A percentile compares a stretch with the other conserved stretches of the same genome.
Conservation (phyloP, 2,797 vertebrate genomes). For the Lagorchestes hirsutus region DNA sequence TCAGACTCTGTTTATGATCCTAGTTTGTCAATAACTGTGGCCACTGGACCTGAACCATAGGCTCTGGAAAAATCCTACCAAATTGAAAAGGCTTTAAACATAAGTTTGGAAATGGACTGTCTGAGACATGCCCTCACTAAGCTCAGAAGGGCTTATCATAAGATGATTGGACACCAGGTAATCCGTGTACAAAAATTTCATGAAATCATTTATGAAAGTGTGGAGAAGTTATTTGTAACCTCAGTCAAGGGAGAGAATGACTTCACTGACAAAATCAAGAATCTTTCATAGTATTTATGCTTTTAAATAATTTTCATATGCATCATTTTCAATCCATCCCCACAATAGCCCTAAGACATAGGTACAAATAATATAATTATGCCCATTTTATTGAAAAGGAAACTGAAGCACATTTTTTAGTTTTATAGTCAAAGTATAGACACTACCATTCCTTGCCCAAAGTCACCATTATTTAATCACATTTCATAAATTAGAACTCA, state of each 20-base stretch:
- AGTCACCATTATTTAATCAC: neutral
- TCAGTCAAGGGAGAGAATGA: too few relatives aligned
- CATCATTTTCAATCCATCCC: neutral
- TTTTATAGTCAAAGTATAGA: neutral
- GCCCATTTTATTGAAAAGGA: neutral
- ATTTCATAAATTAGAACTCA: neutral
- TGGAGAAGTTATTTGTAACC: too few relatives aligned
- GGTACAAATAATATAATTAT: neutral
- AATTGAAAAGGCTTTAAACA: neutral
- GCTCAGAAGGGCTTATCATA: neutral
- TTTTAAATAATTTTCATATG: neutral
- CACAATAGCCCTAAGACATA: neutral
- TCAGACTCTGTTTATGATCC: neutral
- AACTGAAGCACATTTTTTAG: neutral
- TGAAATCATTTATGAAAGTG: neutral
- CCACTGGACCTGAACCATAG: neutral
- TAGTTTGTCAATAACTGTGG: neutral
- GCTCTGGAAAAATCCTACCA: neutral
- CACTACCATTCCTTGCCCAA: neutral
- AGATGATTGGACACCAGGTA: neutral
- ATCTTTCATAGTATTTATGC: neutral
- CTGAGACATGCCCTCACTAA: neutral
- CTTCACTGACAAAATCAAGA: too few relatives aligned
- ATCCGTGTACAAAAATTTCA: neutral
- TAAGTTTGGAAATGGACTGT: neutral